These are phyloP conservation scores for Stercorarius parasiticus DNA, from an alignment of 2,113 vertebrate species.

Conservation along the genomic window DNA sequence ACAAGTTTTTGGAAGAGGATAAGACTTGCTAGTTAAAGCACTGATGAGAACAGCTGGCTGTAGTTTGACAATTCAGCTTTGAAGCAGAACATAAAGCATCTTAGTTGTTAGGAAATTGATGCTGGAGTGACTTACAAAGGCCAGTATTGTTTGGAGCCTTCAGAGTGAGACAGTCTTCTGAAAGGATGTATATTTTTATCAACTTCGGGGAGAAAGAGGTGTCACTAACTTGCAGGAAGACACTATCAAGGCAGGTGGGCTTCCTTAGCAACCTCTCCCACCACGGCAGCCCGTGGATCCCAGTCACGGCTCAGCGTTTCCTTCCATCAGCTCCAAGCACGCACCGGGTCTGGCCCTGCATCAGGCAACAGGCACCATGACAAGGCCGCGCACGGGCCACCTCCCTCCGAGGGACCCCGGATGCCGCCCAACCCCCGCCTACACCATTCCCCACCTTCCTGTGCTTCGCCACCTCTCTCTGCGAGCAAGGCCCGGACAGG, in stretches of 20 bases:
- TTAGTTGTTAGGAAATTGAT: background rate
- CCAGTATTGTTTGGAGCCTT: too few species aligned
- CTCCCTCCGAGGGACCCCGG: fast-evolving
- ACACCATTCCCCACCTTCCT: fast-evolving
- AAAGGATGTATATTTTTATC: background rate
- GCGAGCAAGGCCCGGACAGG: too few species aligned
- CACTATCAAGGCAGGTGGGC: background rate
- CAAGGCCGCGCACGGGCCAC: background rate
- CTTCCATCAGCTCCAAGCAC: background rate
- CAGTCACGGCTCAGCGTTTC: background rate
- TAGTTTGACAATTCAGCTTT: background rate
- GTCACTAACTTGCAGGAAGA: background rate
- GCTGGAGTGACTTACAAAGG: background rate
- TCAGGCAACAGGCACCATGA: fast-evolving
- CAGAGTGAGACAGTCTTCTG: fast-evolving
- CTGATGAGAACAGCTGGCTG: fast-evolving
- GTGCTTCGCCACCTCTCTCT: fast-evolving
- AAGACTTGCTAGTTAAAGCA: background rate
- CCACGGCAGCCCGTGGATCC: fast-evolving
- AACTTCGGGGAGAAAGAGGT: background rate
- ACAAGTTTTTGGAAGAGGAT: background rate
- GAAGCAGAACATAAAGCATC: background rate
- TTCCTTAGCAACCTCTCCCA: background rate
- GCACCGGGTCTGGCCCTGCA: fast-evolving
- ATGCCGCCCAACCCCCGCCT: fast-evolving